Conservation (phyloP, 2,888 invertebrate genomes). For the Caenorhabditis zanzibari region DNA sequence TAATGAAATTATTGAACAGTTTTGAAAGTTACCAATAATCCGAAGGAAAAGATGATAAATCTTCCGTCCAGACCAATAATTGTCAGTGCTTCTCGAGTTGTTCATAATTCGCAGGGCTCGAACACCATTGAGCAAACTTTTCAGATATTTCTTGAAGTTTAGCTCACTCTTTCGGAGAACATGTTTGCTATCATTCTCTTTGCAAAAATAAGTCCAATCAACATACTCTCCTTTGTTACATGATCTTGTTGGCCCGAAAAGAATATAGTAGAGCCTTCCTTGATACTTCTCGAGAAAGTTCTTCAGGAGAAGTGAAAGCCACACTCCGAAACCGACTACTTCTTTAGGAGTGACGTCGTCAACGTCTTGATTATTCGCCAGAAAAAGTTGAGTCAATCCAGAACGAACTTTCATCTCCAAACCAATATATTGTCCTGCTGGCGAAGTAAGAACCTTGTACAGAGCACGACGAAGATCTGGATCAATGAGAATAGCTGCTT, state of each 20-base stretch:
- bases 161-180: conserved; percentile 21
- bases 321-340: conserved; percentile 57
- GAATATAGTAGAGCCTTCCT: conserved; percentile 50
- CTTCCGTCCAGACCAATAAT: conserved; percentile 40
- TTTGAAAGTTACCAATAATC: conserved; percentile 35
- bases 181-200: not conserved
- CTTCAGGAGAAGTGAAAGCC: conserved; percentile 54
- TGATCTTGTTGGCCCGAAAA: conserved; percentile 56
- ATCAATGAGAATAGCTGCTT: conserved; percentile 64
- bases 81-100: conserved; percentile 35
- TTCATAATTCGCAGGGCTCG: conserved; percentile 60
- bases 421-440: conserved; percentile 32
- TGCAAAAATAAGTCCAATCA: conserved; percentile 54
- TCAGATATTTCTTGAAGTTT: conserved; percentile 35
- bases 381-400: conserved; percentile 51
- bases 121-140: conserved; percentile 54
- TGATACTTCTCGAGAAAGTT: conserved; percentile 57
- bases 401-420: conserved; percentile 63
- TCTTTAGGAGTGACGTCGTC: conserved; percentile 46
- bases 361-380: conserved; percentile 56
- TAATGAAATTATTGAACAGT: not conserved
- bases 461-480: conserved; percentile 30
- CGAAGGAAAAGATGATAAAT: conserved; percentile 59
- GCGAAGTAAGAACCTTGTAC: conserved; percentile 30
- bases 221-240: conserved; percentile 51